These are phyloP conservation scores for Apis florea DNA, from an alignment of 1,140 invertebrate species.

Conservation along the genomic window DNA sequence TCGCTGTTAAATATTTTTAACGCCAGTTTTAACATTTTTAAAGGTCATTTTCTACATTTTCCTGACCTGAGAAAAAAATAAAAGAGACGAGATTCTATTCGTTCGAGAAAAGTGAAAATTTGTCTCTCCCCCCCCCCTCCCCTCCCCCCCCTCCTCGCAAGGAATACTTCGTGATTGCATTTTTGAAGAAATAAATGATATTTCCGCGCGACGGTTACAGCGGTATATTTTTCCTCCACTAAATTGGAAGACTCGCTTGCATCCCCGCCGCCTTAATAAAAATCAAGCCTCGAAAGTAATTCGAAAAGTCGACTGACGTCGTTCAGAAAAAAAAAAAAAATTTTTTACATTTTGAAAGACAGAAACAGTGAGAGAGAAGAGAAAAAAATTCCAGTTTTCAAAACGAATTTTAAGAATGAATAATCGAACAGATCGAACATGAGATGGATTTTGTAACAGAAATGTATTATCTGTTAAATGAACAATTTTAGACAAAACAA, in stretches of 20 bases:
- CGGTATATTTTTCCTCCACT: background rate
- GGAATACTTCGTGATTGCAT: background rate
- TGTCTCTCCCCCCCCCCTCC: background rate
- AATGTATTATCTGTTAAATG: too few relatives aligned
- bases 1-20: too few relatives aligned
- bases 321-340: slow-evolving; percentile 47
- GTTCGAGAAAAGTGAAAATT: background rate
- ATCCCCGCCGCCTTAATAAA: slow-evolving; percentile 49
- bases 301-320: slow-evolving; percentile 24
- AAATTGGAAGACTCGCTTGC: slow-evolving; percentile 45
- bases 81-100: background rate
- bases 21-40: too few relatives aligned
- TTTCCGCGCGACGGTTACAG: background rate
- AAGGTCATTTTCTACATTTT: background rate
- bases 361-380: background rate
- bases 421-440: too few relatives aligned
- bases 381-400: too few relatives aligned
- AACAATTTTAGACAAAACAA: too few relatives aligned
- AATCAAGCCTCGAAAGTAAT: slow-evolving; percentile 51
- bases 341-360: slow-evolving; percentile 38
- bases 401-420: too few relatives aligned
- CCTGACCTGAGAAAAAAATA: too few relatives aligned
- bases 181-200: slow-evolving; percentile 19
- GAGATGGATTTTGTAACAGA: too few relatives aligned
- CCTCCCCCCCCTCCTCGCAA: background rate